These are phyloP conservation scores for Archips crataeganus DNA, from an alignment of 2,888 invertebrate species.

Conservation along the genomic window DNA sequence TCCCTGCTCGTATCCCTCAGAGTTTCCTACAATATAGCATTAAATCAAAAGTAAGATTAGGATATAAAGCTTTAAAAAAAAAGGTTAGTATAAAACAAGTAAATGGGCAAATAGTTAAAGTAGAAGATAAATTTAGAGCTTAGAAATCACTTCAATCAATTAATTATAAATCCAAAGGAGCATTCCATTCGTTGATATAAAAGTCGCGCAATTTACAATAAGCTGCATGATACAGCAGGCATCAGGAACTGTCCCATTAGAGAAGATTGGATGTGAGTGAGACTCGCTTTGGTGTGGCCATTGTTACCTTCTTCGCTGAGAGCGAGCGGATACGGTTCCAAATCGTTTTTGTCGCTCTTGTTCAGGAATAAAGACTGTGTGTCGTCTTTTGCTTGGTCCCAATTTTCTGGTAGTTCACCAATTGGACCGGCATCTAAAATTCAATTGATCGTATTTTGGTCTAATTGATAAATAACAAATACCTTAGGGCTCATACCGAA, in stretches of 20 bases:
- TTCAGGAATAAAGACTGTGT: slow-evolving; percentile 82
- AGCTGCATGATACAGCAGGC: slow-evolving; percentile 33
- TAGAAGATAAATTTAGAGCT: slow-evolving; percentile 14
- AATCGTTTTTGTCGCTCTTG: slow-evolving; percentile 84
- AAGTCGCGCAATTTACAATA: slow-evolving; percentile 33
- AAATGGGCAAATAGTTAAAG: not conserved
- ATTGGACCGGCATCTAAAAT: slow-evolving; percentile 77
- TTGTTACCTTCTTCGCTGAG: slow-evolving; percentile 81
- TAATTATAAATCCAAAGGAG: slow-evolving; percentile 20
- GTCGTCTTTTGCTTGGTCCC: slow-evolving; percentile 84
- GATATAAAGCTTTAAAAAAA: not conserved
- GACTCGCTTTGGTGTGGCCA: slow-evolving; percentile 48
- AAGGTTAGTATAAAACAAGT: not conserved
- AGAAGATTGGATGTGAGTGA: slow-evolving; percentile 40
- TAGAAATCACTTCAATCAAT: slow-evolving; percentile 6
- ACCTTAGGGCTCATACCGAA: slow-evolving; percentile 48
- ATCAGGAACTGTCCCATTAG: slow-evolving; percentile 42
- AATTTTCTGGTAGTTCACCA: slow-evolving; percentile 81
- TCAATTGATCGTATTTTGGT: slow-evolving; percentile 43
- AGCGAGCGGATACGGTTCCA: slow-evolving; percentile 83
- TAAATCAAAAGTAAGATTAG: not conserved
- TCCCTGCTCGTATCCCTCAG: slow-evolving; percentile 75
- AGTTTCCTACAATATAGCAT: slow-evolving; percentile 67
- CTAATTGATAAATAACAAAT: slow-evolving; percentile 38
- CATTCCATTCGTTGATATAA: slow-evolving; percentile 25